Evolutionary conservation across 2,888 invertebrate genomes (phyloP).

Genomic region (Rhodophaea formosa): DNA sequence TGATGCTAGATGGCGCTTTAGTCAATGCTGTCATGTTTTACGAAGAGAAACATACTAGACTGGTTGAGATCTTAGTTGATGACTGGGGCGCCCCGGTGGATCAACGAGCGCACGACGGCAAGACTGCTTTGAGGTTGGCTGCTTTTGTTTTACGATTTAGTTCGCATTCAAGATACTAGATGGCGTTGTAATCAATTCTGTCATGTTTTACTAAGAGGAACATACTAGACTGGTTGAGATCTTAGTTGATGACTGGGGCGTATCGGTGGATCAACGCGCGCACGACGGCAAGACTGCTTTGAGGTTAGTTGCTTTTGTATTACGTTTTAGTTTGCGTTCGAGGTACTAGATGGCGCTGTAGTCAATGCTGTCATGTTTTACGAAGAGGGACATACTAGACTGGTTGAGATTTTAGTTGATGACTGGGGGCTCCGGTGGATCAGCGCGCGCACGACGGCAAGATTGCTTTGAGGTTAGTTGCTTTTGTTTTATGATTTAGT

Average conservation of each 20-base stretch:
- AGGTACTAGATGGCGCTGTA: neutral
- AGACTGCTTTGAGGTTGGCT: slow-evolving; percentile 88
- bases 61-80: slow-evolving; percentile 85
- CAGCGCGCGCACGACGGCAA: slow-evolving; percentile 95
- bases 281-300: slow-evolving; percentile 95
- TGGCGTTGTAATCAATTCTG: neutral
- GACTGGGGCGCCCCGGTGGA: slow-evolving; percentile 90
- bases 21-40: too few species aligned
- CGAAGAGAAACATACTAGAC: slow-evolving; percentile 88
- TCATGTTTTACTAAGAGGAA: too few species aligned
- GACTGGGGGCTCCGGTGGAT: slow-evolving; percentile 90
- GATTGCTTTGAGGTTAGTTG: slow-evolving; percentile 86
- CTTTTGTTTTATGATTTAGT: too few species aligned
- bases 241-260: slow-evolving; percentile 87
- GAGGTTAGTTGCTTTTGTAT: slow-evolving; percentile 64
- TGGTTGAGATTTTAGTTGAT: slow-evolving; percentile 85
- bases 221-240: slow-evolving; percentile 82
- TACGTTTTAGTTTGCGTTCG: neutral
- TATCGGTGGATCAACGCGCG: slow-evolving; percentile 91
- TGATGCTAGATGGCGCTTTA: neutral
- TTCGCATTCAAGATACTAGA: neutral
- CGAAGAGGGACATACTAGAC: too few species aligned
- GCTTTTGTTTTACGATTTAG: neutral
- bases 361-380: neutral
- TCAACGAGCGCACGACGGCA: slow-evolving; percentile 94